These are phyloP conservation scores for Myopa testacea DNA, from an alignment of 2,888 invertebrate genomes.

Conservation along the genomic window DNA sequence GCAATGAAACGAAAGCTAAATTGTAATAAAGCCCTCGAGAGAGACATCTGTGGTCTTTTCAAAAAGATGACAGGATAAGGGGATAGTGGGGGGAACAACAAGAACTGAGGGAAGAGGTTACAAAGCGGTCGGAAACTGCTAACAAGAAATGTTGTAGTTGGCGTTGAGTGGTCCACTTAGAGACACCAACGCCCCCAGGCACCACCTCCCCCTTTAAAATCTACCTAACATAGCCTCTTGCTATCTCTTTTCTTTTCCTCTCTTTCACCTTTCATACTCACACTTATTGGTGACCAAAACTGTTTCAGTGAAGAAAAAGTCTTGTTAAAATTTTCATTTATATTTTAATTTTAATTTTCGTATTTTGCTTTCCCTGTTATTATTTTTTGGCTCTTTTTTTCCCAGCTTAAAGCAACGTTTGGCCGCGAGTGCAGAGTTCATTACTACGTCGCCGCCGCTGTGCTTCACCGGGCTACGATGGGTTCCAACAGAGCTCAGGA, in stretches of 20 bases:
- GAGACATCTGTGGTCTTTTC: slow-evolving; percentile 20
- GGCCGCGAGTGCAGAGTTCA: slow-evolving; percentile 32
- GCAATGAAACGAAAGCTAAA: slow-evolving; percentile 46
- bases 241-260: no score
- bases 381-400: background rate
- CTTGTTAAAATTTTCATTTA: no score
- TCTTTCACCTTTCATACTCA: no score
- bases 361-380: background rate
- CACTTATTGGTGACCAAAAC: no score
- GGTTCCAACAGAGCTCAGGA: no score
- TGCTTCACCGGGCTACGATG: no score
- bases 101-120: background rate
- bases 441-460: background rate
- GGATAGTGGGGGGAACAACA: background rate
- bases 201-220: no score
- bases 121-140: background rate
- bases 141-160: background rate
- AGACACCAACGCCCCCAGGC: no score
- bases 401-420: slow-evolving; percentile 21
- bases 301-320: no score
- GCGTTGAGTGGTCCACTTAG: no score
- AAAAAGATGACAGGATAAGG: background rate
- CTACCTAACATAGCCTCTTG: no score
- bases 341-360: no score
- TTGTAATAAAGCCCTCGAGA: slow-evolving; percentile 42